Percentiles rank a stretch among this genome's conserved stretches.
Evolutionary conservation across 2,888 invertebrate genomes (phyloP).

Genomic region (Hirudinaria manillensis): DNA sequence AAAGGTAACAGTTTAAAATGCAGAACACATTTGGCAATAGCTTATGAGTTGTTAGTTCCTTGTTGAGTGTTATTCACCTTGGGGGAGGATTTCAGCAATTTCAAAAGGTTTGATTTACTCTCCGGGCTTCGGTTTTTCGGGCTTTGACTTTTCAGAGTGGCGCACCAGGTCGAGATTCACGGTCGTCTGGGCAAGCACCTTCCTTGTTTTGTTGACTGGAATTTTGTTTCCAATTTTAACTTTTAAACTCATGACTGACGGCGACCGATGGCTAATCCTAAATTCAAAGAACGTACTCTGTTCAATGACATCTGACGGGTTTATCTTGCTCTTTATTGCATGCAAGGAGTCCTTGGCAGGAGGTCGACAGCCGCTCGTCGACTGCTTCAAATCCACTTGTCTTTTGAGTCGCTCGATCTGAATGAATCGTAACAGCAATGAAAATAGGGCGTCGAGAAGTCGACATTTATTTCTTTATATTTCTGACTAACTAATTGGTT

Average conservation of each 20-base stretch:
- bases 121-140: neutral
- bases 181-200: constrained; percentile 21
- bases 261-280: neutral
- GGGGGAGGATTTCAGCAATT: too few relatives aligned
- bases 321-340: neutral
- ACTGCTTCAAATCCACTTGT: constrained; percentile 1
- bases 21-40: too few relatives aligned
- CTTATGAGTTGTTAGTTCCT: too few relatives aligned
- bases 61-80: too few relatives aligned
- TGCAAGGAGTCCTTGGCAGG: neutral
- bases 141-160: neutral
- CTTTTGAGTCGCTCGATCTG: constrained; percentile 17
- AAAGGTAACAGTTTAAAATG: too few relatives aligned
- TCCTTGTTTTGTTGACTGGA: constrained; percentile 25
- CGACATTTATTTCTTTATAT: too few relatives aligned
- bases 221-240: neutral
- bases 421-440: neutral
- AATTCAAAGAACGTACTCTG: neutral
- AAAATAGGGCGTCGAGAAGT: neutral
- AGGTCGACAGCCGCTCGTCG: neutral
- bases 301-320: constrained; percentile 6
- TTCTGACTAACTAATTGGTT: too few relatives aligned
- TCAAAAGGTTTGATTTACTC: too few relatives aligned
- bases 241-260: neutral
- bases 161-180: constrained; percentile 20